phyloP scores from a whole-genome alignment of 2,113 vertebrate species.

The Lipophrys pholis region DNA sequence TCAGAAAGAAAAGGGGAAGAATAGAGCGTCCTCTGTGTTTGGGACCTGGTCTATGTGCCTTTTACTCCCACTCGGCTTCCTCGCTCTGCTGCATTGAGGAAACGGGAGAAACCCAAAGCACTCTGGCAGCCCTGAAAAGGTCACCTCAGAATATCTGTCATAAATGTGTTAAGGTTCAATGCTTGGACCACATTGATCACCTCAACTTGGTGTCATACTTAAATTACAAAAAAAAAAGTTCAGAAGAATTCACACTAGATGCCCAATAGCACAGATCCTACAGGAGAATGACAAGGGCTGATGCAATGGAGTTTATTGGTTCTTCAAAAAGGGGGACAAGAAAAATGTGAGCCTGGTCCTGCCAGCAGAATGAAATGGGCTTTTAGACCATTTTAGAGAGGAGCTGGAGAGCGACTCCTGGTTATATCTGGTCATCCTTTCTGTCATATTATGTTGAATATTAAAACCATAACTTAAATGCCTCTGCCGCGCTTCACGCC shows the following conservation, averaged over 20 bases:
- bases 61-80: slow-evolving; percentile 73
- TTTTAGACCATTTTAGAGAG: too few species aligned
- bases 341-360: too few species aligned
- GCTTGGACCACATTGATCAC: too few species aligned
- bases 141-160: slow-evolving; percentile 16
- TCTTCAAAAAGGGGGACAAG: too few species aligned
- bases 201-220: too few species aligned
- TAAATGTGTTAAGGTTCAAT: background rate
- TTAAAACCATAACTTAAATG: background rate
- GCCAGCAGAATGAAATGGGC: too few species aligned
- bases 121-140: slow-evolving; percentile 32
- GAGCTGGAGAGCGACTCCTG: background rate
- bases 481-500: background rate
- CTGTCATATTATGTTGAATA: background rate
- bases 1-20: slow-evolving; percentile 60
- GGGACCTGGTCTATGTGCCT: slow-evolving; percentile 66
- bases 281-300: too few species aligned
- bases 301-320: too few species aligned
- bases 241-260: too few species aligned
- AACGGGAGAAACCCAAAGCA: slow-evolving; percentile 27
- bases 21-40: slow-evolving; percentile 65
- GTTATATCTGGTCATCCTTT: background rate
- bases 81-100: slow-evolving; percentile 74
- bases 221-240: too few species aligned
- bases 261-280: too few species aligned